Evolutionary conservation across 2,797 vertebrate genomes (phyloP).

Genomic region (Calcarius lapponicus): DNA sequence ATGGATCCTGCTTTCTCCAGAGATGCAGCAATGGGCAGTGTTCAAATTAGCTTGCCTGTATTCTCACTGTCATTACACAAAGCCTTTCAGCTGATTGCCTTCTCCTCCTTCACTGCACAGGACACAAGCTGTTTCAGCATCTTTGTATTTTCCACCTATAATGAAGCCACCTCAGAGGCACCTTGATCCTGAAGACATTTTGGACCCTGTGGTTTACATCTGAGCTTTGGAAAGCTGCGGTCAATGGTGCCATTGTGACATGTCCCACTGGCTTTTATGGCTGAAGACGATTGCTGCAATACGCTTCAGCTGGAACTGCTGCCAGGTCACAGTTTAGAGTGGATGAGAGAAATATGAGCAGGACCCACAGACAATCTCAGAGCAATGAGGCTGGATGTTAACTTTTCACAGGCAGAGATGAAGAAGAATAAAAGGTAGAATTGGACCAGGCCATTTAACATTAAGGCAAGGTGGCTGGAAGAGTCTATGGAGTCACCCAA

Average conservation of each 20-base stretch:
- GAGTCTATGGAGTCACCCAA: constrained; percentile 16
- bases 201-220: neutral
- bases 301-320: neutral
- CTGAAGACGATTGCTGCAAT: neutral
- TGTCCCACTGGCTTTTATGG: neutral
- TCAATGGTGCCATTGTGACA: neutral
- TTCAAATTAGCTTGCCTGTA: neutral
- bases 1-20: neutral
- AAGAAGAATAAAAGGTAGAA: constrained; percentile 1
- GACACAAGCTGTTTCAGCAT: neutral
- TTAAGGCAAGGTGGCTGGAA: constrained; percentile 31
- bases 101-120: neutral
- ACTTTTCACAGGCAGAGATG: neutral
- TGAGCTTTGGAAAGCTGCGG: neutral
- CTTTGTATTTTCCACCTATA: neutral
- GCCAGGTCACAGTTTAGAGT: neutral
- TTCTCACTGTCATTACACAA: neutral
- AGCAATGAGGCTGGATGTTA: neutral
- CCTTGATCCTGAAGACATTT: neutral
- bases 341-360: neutral
- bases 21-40: neutral
- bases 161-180: neutral
- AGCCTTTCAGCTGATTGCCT: neutral
- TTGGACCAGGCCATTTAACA: neutral
- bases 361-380: neutral